Conservation (phyloP, 2,113 vertebrate genomes). For the Willisornis vidua region DNA sequence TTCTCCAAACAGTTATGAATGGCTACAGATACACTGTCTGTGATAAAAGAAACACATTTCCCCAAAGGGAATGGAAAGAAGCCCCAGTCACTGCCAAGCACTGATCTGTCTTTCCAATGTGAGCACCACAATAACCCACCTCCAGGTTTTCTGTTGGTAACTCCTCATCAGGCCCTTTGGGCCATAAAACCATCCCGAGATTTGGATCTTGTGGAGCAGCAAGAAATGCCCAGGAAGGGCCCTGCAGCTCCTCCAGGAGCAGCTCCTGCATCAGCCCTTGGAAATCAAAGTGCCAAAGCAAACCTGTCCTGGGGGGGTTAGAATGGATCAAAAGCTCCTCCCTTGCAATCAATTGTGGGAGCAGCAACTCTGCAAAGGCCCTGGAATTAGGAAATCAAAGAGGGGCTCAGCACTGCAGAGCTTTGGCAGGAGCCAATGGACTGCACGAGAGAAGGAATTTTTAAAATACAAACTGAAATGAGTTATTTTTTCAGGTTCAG, state of each 20-base stretch:
- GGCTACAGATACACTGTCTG: conserved; percentile 26
- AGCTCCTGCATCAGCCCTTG: not conserved
- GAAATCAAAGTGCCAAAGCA: not conserved
- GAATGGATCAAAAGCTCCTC: conserved; percentile 1
- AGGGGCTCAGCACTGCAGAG: not conserved
- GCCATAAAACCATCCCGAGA: conserved; percentile 40
- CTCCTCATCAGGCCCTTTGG: conserved; percentile 44
- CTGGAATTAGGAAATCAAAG: not conserved
- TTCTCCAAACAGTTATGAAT: conserved; percentile 56
- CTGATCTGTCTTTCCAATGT: not conserved
- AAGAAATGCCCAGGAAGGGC: conserved; percentile 11
- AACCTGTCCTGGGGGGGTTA: not conserved
- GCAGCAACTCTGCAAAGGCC: not conserved
- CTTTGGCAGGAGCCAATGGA: not conserved
- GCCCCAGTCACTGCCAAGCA: not conserved
- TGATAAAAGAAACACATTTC: conserved; percentile 62
- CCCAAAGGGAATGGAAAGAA: not conserved
- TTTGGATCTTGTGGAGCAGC: conserved; percentile 41
- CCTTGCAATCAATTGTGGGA: not conserved
- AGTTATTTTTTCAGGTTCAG: rapidly evolving
- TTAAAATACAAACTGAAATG: rapidly evolving
- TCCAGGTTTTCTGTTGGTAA: conserved; percentile 40
- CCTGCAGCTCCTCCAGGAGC: not conserved
- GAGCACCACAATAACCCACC: conserved; percentile 23
- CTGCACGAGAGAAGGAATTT: not conserved